Conservation (phyloP, 2,797 vertebrate species). For the Cirrhinus molitorella region DNA sequence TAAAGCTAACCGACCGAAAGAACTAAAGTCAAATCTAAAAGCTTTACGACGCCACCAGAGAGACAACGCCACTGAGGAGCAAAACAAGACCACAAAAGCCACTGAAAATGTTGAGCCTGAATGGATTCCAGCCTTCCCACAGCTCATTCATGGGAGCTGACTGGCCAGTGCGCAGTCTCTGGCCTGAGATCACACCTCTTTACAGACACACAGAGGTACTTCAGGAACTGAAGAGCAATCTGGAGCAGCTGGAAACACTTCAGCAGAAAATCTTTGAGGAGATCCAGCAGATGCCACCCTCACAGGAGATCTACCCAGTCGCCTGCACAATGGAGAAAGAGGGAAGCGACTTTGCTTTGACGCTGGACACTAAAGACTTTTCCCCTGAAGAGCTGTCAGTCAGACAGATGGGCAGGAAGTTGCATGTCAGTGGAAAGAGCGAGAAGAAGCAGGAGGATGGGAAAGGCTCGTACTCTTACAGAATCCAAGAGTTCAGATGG, state of each 20-base stretch:
- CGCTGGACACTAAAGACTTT: slow-evolving; percentile 22
- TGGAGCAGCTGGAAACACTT: slow-evolving; percentile 4
- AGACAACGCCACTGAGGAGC: no score
- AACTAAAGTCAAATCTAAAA: no score
- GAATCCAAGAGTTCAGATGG: background rate
- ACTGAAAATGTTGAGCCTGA: no score
- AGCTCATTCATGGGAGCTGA: no score
- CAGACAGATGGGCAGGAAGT: slow-evolving; percentile 14
- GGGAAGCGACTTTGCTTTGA: background rate
- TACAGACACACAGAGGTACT: background rate
- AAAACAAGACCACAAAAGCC: no score
- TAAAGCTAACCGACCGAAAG: no score
- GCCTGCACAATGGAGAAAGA: background rate
- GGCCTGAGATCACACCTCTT: no score
- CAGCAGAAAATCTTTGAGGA: slow-evolving; percentile 6
- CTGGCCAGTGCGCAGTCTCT: no score
- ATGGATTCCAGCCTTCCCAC: no score
- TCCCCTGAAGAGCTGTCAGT: slow-evolving; percentile 26
- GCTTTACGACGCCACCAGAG: no score
- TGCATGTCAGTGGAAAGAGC: background rate
- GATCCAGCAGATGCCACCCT: background rate
- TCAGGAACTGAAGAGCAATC: background rate
- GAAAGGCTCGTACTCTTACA: slow-evolving; percentile 5
- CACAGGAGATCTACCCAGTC: background rate
- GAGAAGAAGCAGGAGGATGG: background rate